These are phyloP conservation scores for Meles meles DNA, from an alignment of 2,113 vertebrate species.

Conservation along the genomic window DNA sequence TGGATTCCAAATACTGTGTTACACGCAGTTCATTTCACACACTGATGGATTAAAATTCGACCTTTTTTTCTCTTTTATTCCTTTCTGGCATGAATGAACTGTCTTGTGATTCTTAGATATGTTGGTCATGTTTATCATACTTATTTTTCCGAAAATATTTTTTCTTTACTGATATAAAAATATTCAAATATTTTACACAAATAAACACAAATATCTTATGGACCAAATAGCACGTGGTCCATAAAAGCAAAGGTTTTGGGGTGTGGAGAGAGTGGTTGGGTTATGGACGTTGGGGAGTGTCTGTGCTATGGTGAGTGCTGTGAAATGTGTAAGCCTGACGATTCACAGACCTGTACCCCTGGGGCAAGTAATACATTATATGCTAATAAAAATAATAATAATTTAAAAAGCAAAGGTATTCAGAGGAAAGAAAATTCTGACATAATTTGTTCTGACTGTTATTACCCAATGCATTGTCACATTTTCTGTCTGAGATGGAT, in stretches of 20 bases:
- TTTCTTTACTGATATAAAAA: background rate
- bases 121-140: background rate
- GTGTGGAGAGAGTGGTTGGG: too few species aligned
- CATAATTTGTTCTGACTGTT: background rate
- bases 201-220: too few species aligned
- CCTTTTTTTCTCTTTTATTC: background rate
- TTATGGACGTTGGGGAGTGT: too few species aligned
- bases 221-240: background rate
- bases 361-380: too few species aligned
- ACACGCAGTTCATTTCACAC: constrained; percentile 1
- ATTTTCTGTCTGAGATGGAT: background rate
- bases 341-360: too few species aligned
- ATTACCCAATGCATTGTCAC: background rate
- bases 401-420: background rate
- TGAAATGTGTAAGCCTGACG: too few species aligned
- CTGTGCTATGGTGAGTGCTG: too few species aligned
- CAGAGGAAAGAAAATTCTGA: background rate
- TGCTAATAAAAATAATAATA: too few species aligned
- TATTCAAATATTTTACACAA: background rate
- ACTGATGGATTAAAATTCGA: background rate
- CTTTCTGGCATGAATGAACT: constrained; percentile 7
- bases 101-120: background rate
- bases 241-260: background rate
- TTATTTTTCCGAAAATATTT: background rate
- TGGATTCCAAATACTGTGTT: constrained; percentile 38